Evolutionary conservation across 1,140 invertebrate genomes (phyloP).

Genomic region (Eubasilissa regina): DNA sequence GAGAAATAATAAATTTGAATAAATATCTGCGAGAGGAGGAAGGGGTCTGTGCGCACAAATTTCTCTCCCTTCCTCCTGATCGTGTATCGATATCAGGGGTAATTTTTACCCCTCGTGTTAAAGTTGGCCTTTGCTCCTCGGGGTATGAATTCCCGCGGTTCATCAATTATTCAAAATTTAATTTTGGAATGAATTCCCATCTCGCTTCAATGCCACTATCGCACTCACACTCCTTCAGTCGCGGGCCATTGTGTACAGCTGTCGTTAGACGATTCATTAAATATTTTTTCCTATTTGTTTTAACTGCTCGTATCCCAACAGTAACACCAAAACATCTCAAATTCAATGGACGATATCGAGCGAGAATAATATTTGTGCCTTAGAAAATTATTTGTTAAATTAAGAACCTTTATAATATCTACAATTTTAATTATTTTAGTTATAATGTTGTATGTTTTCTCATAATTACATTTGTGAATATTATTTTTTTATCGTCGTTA

Average conservation of each 20-base stretch:
- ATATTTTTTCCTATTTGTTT: background rate
- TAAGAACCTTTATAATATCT: too few relatives aligned
- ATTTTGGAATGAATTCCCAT: slow-evolving; percentile 55
- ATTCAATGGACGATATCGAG: too few relatives aligned
- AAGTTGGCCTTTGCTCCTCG: slow-evolving; percentile 39
- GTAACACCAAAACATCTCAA: too few relatives aligned
- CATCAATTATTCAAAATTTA: slow-evolving; percentile 60
- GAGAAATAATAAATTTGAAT: slow-evolving; percentile 48
- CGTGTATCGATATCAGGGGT: slow-evolving; percentile 56
- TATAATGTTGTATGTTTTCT: too few relatives aligned
- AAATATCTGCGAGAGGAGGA: slow-evolving; percentile 37
- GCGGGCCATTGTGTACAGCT: background rate
- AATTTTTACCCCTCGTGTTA: slow-evolving; percentile 59
- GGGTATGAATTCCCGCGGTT: slow-evolving; percentile 48
- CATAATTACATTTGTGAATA: too few relatives aligned
- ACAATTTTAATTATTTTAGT: too few relatives aligned
- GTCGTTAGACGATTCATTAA: background rate
- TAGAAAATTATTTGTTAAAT: too few relatives aligned
- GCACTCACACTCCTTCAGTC: background rate
- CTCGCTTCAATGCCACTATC: slow-evolving; percentile 9
- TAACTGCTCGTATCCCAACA: too few relatives aligned
- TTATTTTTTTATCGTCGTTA: too few relatives aligned
- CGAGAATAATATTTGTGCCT: too few relatives aligned
- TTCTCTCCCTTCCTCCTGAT: slow-evolving; percentile 11
- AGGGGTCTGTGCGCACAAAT: background rate